Percentiles rank a stretch among this genome's conserved stretches.
Conservation (phyloP, 2,797 vertebrate species). For the Austrolebias charrua region DNA sequence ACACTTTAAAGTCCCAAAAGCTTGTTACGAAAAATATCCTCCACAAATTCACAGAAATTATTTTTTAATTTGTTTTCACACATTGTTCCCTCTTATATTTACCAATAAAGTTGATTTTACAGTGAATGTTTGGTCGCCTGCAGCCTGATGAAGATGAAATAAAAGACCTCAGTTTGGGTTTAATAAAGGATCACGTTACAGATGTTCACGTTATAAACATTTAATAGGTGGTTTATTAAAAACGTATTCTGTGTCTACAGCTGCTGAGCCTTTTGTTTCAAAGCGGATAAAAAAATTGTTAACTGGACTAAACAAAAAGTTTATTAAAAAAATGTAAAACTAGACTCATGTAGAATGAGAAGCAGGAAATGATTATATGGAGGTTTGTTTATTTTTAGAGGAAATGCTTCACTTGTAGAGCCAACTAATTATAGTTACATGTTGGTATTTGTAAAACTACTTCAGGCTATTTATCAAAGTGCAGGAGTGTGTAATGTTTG, state of each 20-base stretch:
- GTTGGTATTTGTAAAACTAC: constrained; percentile 2
- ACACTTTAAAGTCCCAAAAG: neutral
- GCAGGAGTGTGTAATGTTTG: neutral
- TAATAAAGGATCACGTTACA: neutral
- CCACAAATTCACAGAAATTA: neutral
- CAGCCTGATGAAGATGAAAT: neutral
- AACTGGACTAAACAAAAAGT: neutral
- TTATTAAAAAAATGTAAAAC: neutral
- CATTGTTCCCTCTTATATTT: too few species aligned
- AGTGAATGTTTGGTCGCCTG: neutral
- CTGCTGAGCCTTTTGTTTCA: neutral
- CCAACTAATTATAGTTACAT: neutral
- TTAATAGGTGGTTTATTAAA: neutral
- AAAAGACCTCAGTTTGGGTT: neutral
- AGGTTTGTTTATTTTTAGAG: neutral
- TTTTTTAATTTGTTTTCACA: neutral
- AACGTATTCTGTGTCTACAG: neutral
- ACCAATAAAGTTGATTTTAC: neutral
- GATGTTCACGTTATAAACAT: constrained; percentile 4
- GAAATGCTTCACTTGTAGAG: neutral
- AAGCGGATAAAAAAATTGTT: neutral
- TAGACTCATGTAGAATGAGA: neutral
- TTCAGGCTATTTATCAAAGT: neutral
- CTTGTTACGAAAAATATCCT: neutral
- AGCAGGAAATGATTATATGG: neutral